Conservation (phyloP, 1,140 invertebrate species). For the Drosophila auraria region DNA sequence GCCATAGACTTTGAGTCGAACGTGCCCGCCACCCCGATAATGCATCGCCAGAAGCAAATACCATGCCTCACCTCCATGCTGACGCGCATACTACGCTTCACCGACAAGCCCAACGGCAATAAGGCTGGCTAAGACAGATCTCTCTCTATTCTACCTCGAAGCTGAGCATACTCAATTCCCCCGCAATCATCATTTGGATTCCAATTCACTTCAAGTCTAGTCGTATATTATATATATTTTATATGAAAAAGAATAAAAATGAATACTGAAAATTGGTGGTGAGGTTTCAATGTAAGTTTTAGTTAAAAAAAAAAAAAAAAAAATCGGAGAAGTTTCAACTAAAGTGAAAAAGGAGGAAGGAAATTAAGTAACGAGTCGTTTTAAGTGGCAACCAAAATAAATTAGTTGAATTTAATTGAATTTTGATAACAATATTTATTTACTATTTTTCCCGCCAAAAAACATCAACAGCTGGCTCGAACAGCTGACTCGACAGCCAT, state of each 20-base stretch:
- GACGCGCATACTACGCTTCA: slow-evolving; percentile 92
- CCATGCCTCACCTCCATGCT: slow-evolving; percentile 97
- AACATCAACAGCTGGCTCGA: slow-evolving; percentile 28
- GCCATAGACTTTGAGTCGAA: slow-evolving; percentile 96
- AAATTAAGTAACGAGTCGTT: not conserved
- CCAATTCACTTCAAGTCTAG: slow-evolving; percentile 67
- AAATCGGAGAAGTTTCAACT: not conserved
- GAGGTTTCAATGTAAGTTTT: not conserved
- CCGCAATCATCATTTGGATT: slow-evolving; percentile 51
- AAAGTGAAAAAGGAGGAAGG: no score
- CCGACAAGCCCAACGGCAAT: slow-evolving; percentile 84
- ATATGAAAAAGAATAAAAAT: slow-evolving; percentile 42
- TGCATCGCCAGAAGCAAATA: slow-evolving; percentile 98
- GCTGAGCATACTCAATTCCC: slow-evolving; percentile 21
- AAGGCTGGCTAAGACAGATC: slow-evolving; percentile 58
- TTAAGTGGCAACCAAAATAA: no score
- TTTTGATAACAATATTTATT: slow-evolving; percentile 5
- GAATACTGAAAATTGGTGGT: slow-evolving; percentile 7
- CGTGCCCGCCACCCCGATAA: slow-evolving; percentile 90
- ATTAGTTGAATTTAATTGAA: no score
- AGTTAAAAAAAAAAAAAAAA: no score
- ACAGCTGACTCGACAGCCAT: slow-evolving; percentile 11
- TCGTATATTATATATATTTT: slow-evolving; percentile 35
- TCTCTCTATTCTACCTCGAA: not conserved
- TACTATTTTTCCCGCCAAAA: slow-evolving; percentile 11